A percentile compares a stretch with the other conserved stretches of the same genome.
These are phyloP conservation scores for Megalonaias nervosa DNA, from an alignment of 1,140 invertebrate genomes.

Conservation along the genomic window DNA sequence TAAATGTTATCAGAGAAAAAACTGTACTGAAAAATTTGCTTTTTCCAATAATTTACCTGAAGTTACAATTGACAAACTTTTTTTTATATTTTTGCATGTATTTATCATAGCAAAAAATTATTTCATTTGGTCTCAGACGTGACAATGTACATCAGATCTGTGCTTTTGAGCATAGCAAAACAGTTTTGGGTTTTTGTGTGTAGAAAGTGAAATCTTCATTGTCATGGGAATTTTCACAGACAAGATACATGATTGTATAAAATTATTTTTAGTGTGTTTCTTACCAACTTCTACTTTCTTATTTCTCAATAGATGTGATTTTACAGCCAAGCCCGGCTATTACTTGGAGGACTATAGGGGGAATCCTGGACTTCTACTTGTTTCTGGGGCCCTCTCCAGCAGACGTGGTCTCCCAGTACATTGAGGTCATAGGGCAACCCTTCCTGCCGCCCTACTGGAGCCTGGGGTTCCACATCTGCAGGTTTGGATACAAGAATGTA, in stretches of 20 bases:
- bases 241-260: not conserved
- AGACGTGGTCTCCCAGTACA: conserved; percentile 83
- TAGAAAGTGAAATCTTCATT: not conserved
- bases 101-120: too few species aligned
- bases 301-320: conserved; percentile 80
- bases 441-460: conserved; percentile 91
- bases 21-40: too few species aligned
- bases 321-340: conserved; percentile 73
- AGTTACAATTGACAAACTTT: too few species aligned
- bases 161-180: not conserved
- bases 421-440: conserved; percentile 81
- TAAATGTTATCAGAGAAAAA: too few species aligned
- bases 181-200: not conserved
- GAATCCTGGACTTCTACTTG: conserved; percentile 66
- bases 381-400: conserved; percentile 74
- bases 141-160: not conserved
- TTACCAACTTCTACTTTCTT: conserved; percentile 78
- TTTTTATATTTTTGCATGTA: too few species aligned
- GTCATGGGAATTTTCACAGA: not conserved
- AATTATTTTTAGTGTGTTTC: conserved; percentile 66
- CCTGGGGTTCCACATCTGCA: conserved; percentile 89
- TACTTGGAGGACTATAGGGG: conserved; percentile 65
- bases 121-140: not conserved
- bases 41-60: too few species aligned
- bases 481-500: conserved; percentile 69